Conservation (phyloP, 2,113 vertebrate genomes). For the Ptyas mucosa region DNA sequence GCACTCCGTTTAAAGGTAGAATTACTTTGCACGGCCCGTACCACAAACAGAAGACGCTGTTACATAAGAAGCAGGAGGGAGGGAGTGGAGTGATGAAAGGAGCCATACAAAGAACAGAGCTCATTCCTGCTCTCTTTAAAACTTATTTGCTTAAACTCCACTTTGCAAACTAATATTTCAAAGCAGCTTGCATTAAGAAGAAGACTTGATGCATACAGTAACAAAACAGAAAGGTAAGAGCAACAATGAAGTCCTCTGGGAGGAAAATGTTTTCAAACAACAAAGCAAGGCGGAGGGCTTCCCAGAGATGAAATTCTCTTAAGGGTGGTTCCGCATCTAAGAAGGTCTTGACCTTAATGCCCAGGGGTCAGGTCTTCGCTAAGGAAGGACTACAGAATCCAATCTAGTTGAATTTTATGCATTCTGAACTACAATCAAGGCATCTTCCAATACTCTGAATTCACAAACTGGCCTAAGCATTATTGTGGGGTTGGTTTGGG, state of each 20-base stretch:
- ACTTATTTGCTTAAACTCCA: background rate
- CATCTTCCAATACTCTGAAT: background rate
- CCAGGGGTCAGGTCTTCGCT: no score
- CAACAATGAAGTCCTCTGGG: background rate
- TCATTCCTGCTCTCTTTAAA: background rate
- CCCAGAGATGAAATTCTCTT: background rate
- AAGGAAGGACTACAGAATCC: conserved; percentile 13
- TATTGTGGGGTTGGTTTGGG: background rate
- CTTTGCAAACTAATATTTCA: background rate
- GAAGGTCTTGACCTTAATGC: background rate
- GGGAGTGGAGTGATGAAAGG: background rate
- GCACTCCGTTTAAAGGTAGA: conserved; percentile 56
- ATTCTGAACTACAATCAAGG: background rate
- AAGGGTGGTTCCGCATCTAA: background rate
- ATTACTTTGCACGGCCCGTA: conserved; percentile 44
- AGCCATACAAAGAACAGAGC: background rate
- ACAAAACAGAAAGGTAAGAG: background rate
- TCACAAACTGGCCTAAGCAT: background rate
- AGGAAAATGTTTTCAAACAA: background rate
- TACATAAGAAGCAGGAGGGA: background rate
- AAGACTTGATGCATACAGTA: background rate
- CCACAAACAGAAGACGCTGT: conserved; percentile 41
- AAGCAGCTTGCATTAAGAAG: background rate
- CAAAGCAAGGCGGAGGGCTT: background rate
- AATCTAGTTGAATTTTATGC: background rate